Evolutionary conservation across 2,797 vertebrate genomes (phyloP), one percentile per base, ranked within the genome.

Genomic region (Sebastes kiyomatsui): DNA sequence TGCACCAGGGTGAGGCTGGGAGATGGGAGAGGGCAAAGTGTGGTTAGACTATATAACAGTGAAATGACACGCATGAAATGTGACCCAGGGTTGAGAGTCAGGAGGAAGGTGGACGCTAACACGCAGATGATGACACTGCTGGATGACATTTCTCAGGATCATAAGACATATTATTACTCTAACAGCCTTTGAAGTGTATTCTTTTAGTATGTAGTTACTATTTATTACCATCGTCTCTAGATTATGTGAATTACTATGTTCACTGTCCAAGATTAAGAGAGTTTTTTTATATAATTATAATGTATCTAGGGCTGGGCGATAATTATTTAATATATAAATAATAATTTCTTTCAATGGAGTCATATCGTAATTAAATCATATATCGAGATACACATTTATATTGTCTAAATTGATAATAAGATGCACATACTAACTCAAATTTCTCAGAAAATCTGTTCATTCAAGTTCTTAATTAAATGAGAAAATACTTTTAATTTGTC

Each of bases 1-100:
- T 89, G 86, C 81, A 90, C 23, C 42, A 2, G 72, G 89, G 42
- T 16, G 77, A 75, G 62, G 72, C 6, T 25, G 66, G 59, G n/a
- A 46, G 67, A 65, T 22, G 67, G 59, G 46, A 38, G 72, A 79
- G 71, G 83, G 69, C 66, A 71, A 71, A 77, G 72, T 68, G 32
- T 75, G 79, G 70, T 77, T 35, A 8, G 75, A 85, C 64, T 46
- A 33, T 46, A 81, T 79, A 70, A 86, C 59, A 22, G 79, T 49
- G 33, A 86, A 75, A 79, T 69, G 80, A 83, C 56, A 25, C 66
- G 28, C 28, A 67, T 72, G 77, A 80, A 81, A 83, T 58, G 62
- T 61, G 84, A 87, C 79, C 54, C 79, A 1, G 28, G 77, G 66
- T 77, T 55, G 56, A 71, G 75, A 76, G 56, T 64, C n/a, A 7